Evolutionary conservation across 2,797 vertebrate genomes (phyloP).

Genomic region (Myoxocephalus aenaeus): DNA sequence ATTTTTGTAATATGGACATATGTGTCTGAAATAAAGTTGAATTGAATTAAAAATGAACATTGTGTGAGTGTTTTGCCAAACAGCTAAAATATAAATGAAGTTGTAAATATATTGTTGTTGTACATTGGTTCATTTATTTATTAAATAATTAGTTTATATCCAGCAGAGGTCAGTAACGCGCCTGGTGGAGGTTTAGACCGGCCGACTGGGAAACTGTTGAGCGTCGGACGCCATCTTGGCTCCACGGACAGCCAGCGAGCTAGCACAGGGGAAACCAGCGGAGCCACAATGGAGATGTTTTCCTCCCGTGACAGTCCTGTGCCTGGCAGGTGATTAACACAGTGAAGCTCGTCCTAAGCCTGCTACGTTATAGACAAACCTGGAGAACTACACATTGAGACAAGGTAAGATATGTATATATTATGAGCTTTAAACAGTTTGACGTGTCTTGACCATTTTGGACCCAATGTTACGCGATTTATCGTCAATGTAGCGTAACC

Average conservation of each 20-base stretch:
- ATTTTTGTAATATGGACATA: background rate
- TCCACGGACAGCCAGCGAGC: background rate
- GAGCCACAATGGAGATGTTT: slow-evolving; percentile 73
- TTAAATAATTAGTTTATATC: background rate
- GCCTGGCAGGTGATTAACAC: slow-evolving; percentile 75
- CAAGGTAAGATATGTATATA: slow-evolving; percentile 53
- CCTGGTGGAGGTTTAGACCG: background rate
- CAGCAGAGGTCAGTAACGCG: slow-evolving; percentile 60
- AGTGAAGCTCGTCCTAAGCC: slow-evolving; percentile 73
- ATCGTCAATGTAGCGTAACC: background rate
- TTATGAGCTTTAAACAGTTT: background rate
- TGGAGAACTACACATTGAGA: slow-evolving; percentile 26
- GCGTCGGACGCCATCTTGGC: slow-evolving; percentile 61
- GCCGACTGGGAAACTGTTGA: slow-evolving; percentile 38
- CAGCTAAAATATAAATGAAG: background rate
- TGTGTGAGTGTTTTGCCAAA: background rate
- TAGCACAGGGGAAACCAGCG: background rate
- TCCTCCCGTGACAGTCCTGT: slow-evolving; percentile 66
- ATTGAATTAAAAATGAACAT: background rate
- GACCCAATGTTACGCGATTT: background rate
- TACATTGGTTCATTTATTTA: background rate
- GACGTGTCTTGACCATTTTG: too few relatives aligned
- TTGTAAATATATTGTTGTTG: background rate
- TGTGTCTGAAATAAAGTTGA: background rate
- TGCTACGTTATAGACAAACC: slow-evolving; percentile 40